Percentiles rank a stretch among this genome's conserved stretches.
Evolutionary conservation across 2,797 vertebrate species (phyloP).

Genomic region (Crocodylus rhombifer): DNA sequence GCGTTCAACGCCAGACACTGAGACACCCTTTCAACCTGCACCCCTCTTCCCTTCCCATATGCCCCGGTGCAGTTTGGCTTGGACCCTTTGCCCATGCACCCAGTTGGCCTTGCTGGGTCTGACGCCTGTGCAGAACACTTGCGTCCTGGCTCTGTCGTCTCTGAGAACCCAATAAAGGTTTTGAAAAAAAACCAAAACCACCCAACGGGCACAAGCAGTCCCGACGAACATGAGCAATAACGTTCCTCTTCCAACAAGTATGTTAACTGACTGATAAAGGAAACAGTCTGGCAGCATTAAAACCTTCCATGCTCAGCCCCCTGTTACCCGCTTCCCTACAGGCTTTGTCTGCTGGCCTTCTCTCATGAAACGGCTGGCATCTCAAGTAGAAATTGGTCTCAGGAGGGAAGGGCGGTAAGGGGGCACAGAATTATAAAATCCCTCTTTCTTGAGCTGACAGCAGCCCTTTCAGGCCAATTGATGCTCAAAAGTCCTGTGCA

Average conservation of each 20-base stretch:
- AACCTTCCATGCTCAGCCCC: neutral
- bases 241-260: neutral
- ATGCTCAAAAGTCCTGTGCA: constrained; percentile 39
- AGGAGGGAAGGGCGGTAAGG: neutral
- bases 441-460: constrained; percentile 54
- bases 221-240: neutral
- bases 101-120: too few species aligned
- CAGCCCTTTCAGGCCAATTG: constrained; percentile 55
- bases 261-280: constrained; percentile 15
- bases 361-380: neutral
- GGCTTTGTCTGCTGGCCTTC: neutral
- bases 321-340: neutral
- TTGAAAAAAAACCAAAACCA: neutral
- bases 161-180: rapidly evolving
- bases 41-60: neutral
- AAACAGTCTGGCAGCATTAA: neutral
- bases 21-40: neutral
- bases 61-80: neutral
- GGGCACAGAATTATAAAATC: constrained; percentile 24
- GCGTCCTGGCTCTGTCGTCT: neutral
- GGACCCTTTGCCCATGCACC: rapidly evolving
- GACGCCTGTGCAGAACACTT: neutral
- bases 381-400: constrained; percentile 41
- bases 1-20: neutral
- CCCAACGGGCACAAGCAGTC: rapidly evolving